Evolutionary conservation across 2,113 vertebrate species (phyloP).

Genomic region (Trichechus manatus): DNA sequence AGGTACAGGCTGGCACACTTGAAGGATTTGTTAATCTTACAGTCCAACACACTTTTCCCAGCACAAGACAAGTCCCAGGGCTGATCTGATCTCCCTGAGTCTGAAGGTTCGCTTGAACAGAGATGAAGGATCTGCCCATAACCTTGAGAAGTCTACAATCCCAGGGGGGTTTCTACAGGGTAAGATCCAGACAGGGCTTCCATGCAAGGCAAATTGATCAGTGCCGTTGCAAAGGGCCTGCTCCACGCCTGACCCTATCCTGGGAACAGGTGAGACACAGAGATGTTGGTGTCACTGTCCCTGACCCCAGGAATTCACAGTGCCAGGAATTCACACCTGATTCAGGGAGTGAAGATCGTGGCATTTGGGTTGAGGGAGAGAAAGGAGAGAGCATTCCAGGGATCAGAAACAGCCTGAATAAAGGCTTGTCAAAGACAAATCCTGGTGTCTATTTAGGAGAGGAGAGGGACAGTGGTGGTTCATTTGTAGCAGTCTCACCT

Average conservation of each 20-base stretch:
- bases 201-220: background rate
- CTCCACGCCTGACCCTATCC: background rate
- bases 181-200: conserved; percentile 11
- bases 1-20: background rate
- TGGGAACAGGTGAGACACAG: background rate
- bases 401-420: background rate
- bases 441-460: background rate
- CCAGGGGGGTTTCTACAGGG: background rate
- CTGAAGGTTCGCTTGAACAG: background rate
- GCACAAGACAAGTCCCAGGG: background rate
- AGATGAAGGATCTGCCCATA: background rate
- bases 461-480: background rate
- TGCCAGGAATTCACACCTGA: background rate
- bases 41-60: background rate
- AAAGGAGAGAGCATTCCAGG: background rate
- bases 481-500: too few relatives aligned
- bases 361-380: background rate
- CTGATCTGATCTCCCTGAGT: background rate
- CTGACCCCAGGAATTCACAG: background rate
- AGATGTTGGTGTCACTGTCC: background rate
- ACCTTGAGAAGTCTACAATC: background rate
- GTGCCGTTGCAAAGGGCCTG: background rate
- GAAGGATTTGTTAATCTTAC: background rate
- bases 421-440: conserved; percentile 21
- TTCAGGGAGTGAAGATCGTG: background rate